These are phyloP conservation scores for Chironomus riparius DNA, from an alignment of 2,888 invertebrate genomes.

Conservation along the genomic window DNA sequence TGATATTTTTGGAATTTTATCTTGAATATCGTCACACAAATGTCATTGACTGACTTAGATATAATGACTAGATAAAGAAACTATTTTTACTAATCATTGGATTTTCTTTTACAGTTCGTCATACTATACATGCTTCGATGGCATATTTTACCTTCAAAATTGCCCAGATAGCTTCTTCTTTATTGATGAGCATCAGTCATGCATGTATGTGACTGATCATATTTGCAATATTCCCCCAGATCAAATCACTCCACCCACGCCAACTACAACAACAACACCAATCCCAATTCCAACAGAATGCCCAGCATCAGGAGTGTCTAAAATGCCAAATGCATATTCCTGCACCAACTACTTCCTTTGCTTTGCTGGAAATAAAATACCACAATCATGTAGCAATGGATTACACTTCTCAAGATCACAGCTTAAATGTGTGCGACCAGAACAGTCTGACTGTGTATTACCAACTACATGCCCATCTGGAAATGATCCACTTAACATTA, in stretches of 20 bases:
- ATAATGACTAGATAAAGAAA: not conserved
- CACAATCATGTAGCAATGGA: not conserved
- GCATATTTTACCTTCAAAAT: not conserved
- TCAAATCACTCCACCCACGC: not conserved
- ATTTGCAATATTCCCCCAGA: not conserved
- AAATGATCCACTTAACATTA: slow-evolving; percentile 4
- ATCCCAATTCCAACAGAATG: not conserved
- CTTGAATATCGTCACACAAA: no score
- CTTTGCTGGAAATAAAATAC: not conserved
- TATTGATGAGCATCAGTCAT: not conserved
- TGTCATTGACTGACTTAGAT: no score
- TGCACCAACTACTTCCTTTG: slow-evolving; percentile 2
- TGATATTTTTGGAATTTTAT: no score
- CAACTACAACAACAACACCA: not conserved
- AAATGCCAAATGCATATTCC: not conserved
- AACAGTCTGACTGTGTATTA: not conserved
- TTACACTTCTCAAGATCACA: slow-evolving; percentile 11
- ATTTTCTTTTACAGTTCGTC: not conserved
- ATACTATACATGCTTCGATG: slow-evolving; percentile 9
- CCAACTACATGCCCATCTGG: not conserved
- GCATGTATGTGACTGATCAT: no score
- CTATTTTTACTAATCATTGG: not conserved
- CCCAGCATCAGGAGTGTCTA: not conserved
- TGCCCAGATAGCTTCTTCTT: slow-evolving; percentile 6
- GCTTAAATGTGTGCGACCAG: slow-evolving; percentile 2